These are phyloP conservation scores for Trilocha varians DNA, from an alignment of 2,888 invertebrate genomes.

Conservation along the genomic window DNA sequence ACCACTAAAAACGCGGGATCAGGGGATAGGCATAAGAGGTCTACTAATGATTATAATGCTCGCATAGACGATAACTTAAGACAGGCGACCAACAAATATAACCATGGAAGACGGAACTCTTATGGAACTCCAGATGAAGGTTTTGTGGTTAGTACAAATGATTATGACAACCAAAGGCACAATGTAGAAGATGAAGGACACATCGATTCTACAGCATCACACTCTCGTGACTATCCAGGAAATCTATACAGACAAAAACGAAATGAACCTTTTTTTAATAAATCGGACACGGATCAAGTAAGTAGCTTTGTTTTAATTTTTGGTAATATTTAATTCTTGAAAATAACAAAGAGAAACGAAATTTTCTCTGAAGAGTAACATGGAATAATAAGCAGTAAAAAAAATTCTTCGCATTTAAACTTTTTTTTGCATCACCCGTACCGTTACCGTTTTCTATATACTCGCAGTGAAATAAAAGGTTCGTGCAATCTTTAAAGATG, in stretches of 20 bases:
- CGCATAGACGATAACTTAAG: slow-evolving; percentile 36
- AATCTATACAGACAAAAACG: slow-evolving; percentile 30
- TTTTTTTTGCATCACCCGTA: no score
- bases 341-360: no score
- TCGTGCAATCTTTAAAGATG: no score
- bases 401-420: no score
- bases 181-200: slow-evolving; percentile 23
- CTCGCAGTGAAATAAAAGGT: no score
- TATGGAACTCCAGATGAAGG: slow-evolving; percentile 33
- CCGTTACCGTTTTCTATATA: no score
- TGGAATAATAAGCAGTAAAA: no score
- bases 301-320: neutral
- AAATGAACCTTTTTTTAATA: slow-evolving; percentile 38
- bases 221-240: neutral
- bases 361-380: no score
- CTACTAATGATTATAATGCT: slow-evolving; percentile 20
- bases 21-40: slow-evolving; percentile 25
- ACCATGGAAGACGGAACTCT: slow-evolving; percentile 39
- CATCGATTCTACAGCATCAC: neutral
- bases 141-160: slow-evolving; percentile 37
- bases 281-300: slow-evolving; percentile 47
- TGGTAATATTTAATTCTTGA: no score
- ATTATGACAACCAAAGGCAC: slow-evolving; percentile 35
- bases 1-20: slow-evolving; percentile 16
- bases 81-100: slow-evolving; percentile 33